These are phyloP conservation scores for Carcinoscorpius rotundicauda DNA, from an alignment of 1,140 invertebrate species.

Conservation along the genomic window DNA sequence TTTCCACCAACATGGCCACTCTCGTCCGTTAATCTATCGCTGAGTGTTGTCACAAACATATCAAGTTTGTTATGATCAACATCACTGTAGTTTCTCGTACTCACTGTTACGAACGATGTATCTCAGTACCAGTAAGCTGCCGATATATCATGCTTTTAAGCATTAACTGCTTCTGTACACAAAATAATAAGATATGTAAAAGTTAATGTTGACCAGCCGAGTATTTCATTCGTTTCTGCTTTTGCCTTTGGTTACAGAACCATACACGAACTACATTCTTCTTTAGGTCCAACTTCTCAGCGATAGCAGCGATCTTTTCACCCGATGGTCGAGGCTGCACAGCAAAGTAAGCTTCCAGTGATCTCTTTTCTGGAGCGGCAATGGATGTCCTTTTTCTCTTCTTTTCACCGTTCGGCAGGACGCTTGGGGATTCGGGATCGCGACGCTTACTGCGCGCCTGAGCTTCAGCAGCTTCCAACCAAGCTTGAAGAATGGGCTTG, in stretches of 20 bases:
- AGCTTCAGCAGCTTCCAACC: constrained; percentile 96
- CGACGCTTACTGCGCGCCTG: constrained; percentile 62
- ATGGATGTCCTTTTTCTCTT: constrained; percentile 98
- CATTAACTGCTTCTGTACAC: too few relatives aligned
- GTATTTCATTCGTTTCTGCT: constrained; percentile 99
- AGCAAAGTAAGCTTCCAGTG: constrained; percentile 95
- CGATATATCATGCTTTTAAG: too few relatives aligned
- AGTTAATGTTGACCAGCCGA: constrained; percentile 44
- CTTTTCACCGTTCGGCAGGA: constrained; percentile 87
- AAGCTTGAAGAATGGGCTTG: constrained; percentile 92
- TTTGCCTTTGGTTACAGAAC: constrained; percentile 99
- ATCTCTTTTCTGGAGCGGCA: constrained; percentile 96
- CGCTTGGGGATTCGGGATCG: constrained; percentile 79
- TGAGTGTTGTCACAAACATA: too few relatives aligned
- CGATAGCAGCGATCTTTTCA: constrained; percentile 98
- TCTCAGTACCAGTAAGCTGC: too few relatives aligned
- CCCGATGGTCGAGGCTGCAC: constrained; percentile 96
- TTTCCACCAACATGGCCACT: too few relatives aligned
- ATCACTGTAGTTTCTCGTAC: too few relatives aligned
- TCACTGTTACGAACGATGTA: too few relatives aligned
- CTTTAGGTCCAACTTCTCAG: constrained; percentile 97
- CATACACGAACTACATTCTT: constrained; percentile 99
- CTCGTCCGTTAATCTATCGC: too few relatives aligned
- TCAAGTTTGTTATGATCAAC: too few relatives aligned
- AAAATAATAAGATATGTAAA: too few relatives aligned